These are phyloP conservation scores for Plebejus anna DNA, from an alignment of 2,888 invertebrate genomes.

Conservation along the genomic window DNA sequence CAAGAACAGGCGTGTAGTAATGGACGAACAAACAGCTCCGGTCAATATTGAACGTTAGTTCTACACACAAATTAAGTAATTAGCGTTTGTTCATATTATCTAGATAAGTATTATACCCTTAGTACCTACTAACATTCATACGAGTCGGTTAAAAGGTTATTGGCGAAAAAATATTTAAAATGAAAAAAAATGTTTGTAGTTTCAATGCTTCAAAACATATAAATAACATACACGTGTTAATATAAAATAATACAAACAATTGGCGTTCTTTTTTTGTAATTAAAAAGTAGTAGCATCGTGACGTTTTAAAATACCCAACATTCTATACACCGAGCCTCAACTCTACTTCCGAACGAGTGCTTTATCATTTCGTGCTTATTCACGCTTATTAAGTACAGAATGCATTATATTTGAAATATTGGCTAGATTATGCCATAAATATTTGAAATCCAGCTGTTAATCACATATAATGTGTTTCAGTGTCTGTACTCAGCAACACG, in stretches of 20 bases:
- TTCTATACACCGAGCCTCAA: background rate
- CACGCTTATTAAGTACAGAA: constrained; percentile 13
- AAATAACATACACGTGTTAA: no score
- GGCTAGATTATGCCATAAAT: constrained; percentile 26
- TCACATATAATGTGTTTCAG: constrained; percentile 21
- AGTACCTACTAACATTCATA: no score
- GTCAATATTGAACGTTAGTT: constrained; percentile 27
- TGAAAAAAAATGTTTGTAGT: no score
- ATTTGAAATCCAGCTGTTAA: constrained; percentile 23
- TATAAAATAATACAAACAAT: no score
- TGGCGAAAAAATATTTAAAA: no score
- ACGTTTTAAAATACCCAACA: background rate
- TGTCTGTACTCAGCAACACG: background rate
- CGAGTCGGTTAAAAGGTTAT: no score
- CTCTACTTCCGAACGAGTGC: background rate
- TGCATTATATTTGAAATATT: constrained; percentile 25
- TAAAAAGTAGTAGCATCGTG: background rate
- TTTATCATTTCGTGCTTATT: background rate
- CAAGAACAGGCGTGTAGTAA: constrained; percentile 19
- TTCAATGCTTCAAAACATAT: no score
- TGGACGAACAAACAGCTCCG: background rate
- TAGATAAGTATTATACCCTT: no score
- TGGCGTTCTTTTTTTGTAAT: no score
- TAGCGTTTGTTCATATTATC: background rate
- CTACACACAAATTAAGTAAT: constrained; percentile 25